Conservation (phyloP, 2,888 invertebrate genomes). For the Euzophera pinguis region DNA sequence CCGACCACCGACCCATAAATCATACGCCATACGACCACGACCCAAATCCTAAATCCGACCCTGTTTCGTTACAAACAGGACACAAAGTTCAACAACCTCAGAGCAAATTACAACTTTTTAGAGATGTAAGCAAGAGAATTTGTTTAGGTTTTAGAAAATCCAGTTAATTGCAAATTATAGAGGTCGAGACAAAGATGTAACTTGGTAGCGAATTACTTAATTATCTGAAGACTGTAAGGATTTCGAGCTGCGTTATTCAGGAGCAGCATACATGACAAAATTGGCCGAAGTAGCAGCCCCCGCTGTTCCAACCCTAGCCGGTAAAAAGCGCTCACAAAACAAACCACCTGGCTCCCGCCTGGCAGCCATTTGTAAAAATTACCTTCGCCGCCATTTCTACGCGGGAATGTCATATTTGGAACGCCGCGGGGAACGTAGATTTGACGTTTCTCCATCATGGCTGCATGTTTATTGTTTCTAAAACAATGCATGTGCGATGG, state of each 20-base stretch:
- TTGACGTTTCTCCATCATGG: conserved; percentile 68
- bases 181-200: conserved; percentile 51
- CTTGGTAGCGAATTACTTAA: conserved; percentile 48
- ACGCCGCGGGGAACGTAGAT: conserved; percentile 67
- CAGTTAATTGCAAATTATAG: conserved; percentile 66
- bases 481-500: conserved; percentile 66
- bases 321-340: conserved; percentile 38
- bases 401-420: conserved; percentile 76
- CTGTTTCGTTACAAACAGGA: conserved; percentile 21
- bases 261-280: not conserved
- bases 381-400: conserved; percentile 75
- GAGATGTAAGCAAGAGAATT: conserved; percentile 32
- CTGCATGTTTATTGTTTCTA: conserved; percentile 68
- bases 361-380: conserved; percentile 79
- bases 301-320: conserved; percentile 27
- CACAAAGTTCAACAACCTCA: conserved; percentile 14
- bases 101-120: conserved; percentile 15
- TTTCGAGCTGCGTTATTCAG: conserved; percentile 14
- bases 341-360: conserved; percentile 56
- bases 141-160: conserved; percentile 66
- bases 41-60: conserved; percentile 48
- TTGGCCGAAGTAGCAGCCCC: conserved; percentile 11
- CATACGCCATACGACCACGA: conserved; percentile 49
- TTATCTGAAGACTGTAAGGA: conserved; percentile 27
- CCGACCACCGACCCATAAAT: conserved; percentile 51